A percentile compares a stretch with the other conserved stretches of the same genome.
These are phyloP conservation scores for Aromia moschata DNA, from an alignment of 2,888 invertebrate species.

Conservation along the genomic window DNA sequence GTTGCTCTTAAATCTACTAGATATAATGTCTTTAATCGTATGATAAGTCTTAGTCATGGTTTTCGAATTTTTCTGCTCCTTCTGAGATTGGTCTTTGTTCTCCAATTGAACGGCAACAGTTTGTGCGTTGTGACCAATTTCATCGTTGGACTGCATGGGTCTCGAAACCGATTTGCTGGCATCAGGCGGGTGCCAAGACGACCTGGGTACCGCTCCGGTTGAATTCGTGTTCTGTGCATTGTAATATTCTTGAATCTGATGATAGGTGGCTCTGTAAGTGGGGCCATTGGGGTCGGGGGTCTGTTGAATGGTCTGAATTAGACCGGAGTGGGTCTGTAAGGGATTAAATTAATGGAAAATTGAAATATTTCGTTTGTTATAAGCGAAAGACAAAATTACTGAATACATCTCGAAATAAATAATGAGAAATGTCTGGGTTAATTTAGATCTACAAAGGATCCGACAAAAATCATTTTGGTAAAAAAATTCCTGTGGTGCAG, in stretches of 20 bases:
- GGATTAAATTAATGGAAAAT: too few species aligned
- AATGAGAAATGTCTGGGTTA: too few species aligned
- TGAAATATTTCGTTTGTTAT: too few species aligned
- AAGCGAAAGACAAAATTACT: too few species aligned
- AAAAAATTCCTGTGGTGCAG: too few species aligned
- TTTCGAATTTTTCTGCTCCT: conserved; percentile 68
- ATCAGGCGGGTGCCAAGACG: conserved; percentile 59
- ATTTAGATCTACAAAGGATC: too few species aligned
- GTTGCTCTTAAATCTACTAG: conserved; percentile 78
- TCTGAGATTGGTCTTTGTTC: conserved; percentile 60
- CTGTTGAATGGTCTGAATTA: conserved; percentile 65
- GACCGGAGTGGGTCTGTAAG: conserved; percentile 56
- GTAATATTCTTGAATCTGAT: conserved; percentile 66
- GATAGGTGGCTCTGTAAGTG: conserved; percentile 68
- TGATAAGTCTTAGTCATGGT: conserved; percentile 83
- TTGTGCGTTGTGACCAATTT: conserved; percentile 39
- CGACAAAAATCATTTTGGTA: too few species aligned
- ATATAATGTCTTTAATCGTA: conserved; percentile 84
- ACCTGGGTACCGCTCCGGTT: conserved; percentile 59
- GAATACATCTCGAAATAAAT: too few species aligned
- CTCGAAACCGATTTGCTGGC: conserved; percentile 53
- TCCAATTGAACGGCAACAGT: conserved; percentile 70
- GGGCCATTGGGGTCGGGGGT: conserved; percentile 60
- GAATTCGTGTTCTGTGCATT: conserved; percentile 52
- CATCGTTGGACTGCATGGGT: conserved; percentile 53